Base-by-base conservation (phyloP, 2,113 vertebrate genomes). In the Climacteris rufus region DNA sequence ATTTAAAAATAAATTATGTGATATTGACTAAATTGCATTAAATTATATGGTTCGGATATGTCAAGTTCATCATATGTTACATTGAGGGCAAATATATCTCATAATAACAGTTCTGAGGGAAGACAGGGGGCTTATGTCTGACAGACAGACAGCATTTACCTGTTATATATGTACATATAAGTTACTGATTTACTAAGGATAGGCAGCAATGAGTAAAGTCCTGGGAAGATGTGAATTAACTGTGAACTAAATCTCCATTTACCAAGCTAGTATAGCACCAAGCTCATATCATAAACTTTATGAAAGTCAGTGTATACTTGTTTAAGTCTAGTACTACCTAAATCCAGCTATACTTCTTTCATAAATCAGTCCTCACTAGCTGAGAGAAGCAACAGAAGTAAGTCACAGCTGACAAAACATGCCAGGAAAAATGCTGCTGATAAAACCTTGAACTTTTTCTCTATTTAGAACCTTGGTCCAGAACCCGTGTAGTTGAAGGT, bases 41-140 rank as follows among this genome's bases (percentile, higher is more conserved):
- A 95, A 93, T 93, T 80, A 75, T 35, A 89, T 31, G 15, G 24
- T 83, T 94, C 79, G 60, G 71, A 45, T 91, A 89, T 87, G 91
- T 94, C 66, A 89, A 86, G 52, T 92, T 78, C 57, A 65, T 68
- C 57, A 91, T 76, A 81, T 84, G 47, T 60, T 91, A 56, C 22
- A 66, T 0, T 79, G 64, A 63, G 49, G 20, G 69, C 35, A 93
- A 93, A 91, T 83, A 69, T 47, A 94, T 89, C 30, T 89, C 72
- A 57, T 83, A 74, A 50, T 24, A 92, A 61, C n/a, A 63, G 68
- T 61, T 80, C 50, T 24, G 0, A 42, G 24, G 53, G 45, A 69
- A 89, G 53, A 63, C 4, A 90, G 81, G n/a, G 2, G 0, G 79
- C 54, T 87, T 21, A 49, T 19, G 47, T 57, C 49, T 85, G 65